Evolutionary conservation across 2,113 vertebrate species (phyloP).

Genomic region (Lagopus muta): DNA sequence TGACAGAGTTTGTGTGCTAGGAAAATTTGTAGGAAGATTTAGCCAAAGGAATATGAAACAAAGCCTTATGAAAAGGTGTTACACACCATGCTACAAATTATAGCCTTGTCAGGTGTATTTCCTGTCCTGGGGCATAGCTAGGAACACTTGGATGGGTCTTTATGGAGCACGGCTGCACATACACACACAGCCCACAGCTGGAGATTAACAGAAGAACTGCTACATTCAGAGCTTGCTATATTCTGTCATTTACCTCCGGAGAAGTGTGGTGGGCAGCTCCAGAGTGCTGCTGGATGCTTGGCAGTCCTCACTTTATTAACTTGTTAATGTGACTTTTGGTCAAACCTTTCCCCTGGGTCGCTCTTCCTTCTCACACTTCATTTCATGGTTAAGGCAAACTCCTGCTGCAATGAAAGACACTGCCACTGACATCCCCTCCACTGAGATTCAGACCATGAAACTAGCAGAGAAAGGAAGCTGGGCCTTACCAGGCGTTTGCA

Average conservation of each 20-base stretch:
- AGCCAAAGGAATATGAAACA: conserved; percentile 23
- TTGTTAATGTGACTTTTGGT: neutral
- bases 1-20: conserved; percentile 59
- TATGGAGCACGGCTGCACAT: neutral
- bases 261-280: neutral
- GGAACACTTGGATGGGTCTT: neutral
- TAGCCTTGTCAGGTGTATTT: conserved; percentile 46
- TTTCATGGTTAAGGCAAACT: neutral
- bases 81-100: neutral
- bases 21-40: conserved; percentile 49
- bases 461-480: neutral
- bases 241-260: neutral
- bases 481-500: neutral
- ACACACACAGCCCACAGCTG: neutral
- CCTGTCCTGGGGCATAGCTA: neutral
- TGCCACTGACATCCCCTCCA: neutral
- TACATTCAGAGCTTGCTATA: neutral
- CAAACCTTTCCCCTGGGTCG: neutral
- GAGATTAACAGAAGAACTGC: neutral
- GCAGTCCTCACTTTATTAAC: neutral
- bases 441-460: neutral
- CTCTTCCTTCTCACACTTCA: neutral
- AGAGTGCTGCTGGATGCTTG: neutral
- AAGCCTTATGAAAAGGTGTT: conserved; percentile 38
- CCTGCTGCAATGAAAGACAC: neutral